These are phyloP conservation scores for Leptopilina myrica DNA, from an alignment of 2,888 invertebrate genomes.

Conservation along the genomic window DNA sequence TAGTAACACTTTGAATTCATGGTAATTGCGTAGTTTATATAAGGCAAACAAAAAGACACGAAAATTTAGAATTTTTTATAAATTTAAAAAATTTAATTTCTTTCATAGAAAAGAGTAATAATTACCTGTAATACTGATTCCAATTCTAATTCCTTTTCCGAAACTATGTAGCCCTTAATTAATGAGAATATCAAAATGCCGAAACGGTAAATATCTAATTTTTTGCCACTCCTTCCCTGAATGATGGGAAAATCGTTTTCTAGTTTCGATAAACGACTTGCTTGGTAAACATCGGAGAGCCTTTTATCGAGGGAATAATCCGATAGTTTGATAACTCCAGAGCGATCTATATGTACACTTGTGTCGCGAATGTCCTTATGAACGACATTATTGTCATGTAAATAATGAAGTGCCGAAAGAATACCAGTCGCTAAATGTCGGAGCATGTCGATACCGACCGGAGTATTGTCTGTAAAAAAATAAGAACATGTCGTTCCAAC, in stretches of 20 bases:
- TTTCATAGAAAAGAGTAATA: not conserved
- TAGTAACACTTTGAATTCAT: too few species aligned
- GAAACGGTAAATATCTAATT: slow-evolving; percentile 85
- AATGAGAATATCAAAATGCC: slow-evolving; percentile 84
- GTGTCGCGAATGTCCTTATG: slow-evolving; percentile 89
- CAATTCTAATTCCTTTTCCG: slow-evolving; percentile 79
- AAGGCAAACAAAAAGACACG: too few species aligned
- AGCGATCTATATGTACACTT: slow-evolving; percentile 85
- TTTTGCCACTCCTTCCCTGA: slow-evolving; percentile 80
- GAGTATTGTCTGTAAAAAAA: slow-evolving; percentile 78
- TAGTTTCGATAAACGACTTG: slow-evolving; percentile 66
- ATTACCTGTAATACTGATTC: slow-evolving; percentile 78
- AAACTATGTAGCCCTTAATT: slow-evolving; percentile 78
- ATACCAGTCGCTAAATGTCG: slow-evolving; percentile 85
- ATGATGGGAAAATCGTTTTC: slow-evolving; percentile 72
- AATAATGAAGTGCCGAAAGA: slow-evolving; percentile 85
- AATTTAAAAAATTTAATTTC: too few species aligned
- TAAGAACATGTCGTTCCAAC: slow-evolving; percentile 76
- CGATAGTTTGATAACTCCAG: slow-evolving; percentile 80
- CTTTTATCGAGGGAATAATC: slow-evolving; percentile 86
- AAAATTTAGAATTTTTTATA: too few species aligned
- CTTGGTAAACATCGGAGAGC: slow-evolving; percentile 79
- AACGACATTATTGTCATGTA: slow-evolving; percentile 89
- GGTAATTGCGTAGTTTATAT: too few species aligned
- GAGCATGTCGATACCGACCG: slow-evolving; percentile 79